Evolutionary conservation across 2,113 vertebrate species (phyloP), one percentile per base, ranked within the genome.

Genomic region (Apodemus speciosus): DNA sequence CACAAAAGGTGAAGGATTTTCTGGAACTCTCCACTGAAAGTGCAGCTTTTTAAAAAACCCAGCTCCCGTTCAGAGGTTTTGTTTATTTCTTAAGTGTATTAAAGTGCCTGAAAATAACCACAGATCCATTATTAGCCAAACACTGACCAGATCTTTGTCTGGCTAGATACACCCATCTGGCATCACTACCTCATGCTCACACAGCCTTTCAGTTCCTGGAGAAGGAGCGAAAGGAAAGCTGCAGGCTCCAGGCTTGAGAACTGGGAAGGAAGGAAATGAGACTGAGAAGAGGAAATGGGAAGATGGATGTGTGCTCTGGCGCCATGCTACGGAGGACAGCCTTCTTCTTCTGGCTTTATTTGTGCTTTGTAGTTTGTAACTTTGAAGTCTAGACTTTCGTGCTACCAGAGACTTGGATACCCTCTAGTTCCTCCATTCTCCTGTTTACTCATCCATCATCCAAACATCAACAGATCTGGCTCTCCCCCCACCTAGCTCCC

Each of bases 61-160:
- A 93, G 35, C 51, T 81, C 38, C 21, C 11, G 3, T n/a, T 83
- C 75, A 21, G 25, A 20, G 64, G 40, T 32, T 91, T 81, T 77
- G 43, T 79, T 46, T 87, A 62, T 96, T 93, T 83, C 71, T 91
- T 84, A 72, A 51, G 30, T 53, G 6, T 27, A 79, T 86, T 91
- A 46, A 95, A 71, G 80, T 49, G 38, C 46, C 46, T 76, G 86
- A 51, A 80, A 89, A 85, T 15, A 79, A 56, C 80, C n/a, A 53
- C 3, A 25, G 35, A 75, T 68, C 14, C 49, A 77, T 89, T 62
- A 86, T 72, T 95, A 76, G 88, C 4, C 38, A 25, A 46, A 83
- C 66, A 66, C 9, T 14, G 89, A 58, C 23, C 88, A 7, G 46
- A n/a, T 27, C 43, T 88, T 87, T 95, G 46, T 75, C 43, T 62